Percentiles rank a stretch among this genome's conserved stretches.
phyloP scores from a whole-genome alignment of 2,797 vertebrate species.

The Babyrousa celebensis region DNA sequence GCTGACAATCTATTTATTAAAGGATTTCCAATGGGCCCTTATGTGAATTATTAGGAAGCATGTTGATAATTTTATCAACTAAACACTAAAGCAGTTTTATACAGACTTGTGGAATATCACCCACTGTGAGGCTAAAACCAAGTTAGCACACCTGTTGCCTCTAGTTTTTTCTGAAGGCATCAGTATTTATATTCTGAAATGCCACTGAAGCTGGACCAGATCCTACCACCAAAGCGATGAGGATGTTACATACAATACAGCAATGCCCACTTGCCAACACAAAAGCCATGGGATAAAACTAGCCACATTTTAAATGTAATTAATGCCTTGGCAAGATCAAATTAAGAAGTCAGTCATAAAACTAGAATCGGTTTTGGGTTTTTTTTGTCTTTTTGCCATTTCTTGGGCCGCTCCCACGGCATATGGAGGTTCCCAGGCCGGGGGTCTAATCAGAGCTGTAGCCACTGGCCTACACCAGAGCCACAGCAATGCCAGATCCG shows the following conservation, averaged over 20 bases:
- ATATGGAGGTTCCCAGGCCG: too few species aligned
- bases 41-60: constrained; percentile 6
- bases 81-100: background rate
- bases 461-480: too few species aligned
- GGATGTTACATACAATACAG: background rate
- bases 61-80: constrained; percentile 57
- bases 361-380: too few species aligned
- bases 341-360: constrained; percentile 40
- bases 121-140: constrained; percentile 16
- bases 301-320: constrained; percentile 30
- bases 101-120: background rate
- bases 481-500: too few species aligned
- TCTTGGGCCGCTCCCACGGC: too few species aligned
- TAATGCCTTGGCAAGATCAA: constrained; percentile 47
- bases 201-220: background rate
- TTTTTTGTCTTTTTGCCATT: too few species aligned
- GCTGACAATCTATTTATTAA: background rate
- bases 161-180: background rate
- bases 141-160: background rate
- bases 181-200: constrained; percentile 48
- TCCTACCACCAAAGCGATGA: background rate
- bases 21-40: background rate
- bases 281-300: constrained; percentile 34
- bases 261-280: background rate
- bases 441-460: too few species aligned